Conservation (phyloP, 2,888 invertebrate species). For the Platycheirus rosarum region DNA sequence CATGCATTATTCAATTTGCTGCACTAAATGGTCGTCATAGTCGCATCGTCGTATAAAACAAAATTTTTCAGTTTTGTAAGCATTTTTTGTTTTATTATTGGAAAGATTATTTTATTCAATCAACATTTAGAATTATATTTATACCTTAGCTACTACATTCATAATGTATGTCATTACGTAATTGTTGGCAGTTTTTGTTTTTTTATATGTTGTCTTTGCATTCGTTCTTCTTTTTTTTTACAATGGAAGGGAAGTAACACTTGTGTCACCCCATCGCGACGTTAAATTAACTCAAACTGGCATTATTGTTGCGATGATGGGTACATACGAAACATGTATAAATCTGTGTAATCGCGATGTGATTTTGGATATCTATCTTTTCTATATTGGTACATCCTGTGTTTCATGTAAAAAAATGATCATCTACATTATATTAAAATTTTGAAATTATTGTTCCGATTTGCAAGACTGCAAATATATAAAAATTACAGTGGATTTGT, state of each 20-base stretch:
- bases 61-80: constrained; percentile 43
- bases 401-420: not conserved
- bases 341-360: not conserved
- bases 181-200: constrained; percentile 47
- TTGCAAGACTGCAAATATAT: too few relatives aligned
- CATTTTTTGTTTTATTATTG: constrained; percentile 49
- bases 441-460: not conserved
- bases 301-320: constrained; percentile 17
- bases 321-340: not conserved
- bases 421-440: not conserved
- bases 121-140: constrained; percentile 28
- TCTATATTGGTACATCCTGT: not conserved
- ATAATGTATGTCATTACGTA: constrained; percentile 59
- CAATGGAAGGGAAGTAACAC: constrained; percentile 23
- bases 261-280: constrained; percentile 34
- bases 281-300: constrained; percentile 43
- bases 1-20: constrained; percentile 35
- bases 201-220: not conserved
- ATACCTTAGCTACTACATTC: too few relatives aligned
- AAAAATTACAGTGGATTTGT: too few relatives aligned
- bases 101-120: constrained; percentile 44
- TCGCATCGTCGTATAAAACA: not conserved
- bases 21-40: constrained; percentile 12
- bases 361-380: not conserved
- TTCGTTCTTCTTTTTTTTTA: constrained; percentile 2